These are phyloP conservation scores for Polymixis flavicincta DNA, from an alignment of 2,888 invertebrate species.

Conservation along the genomic window DNA sequence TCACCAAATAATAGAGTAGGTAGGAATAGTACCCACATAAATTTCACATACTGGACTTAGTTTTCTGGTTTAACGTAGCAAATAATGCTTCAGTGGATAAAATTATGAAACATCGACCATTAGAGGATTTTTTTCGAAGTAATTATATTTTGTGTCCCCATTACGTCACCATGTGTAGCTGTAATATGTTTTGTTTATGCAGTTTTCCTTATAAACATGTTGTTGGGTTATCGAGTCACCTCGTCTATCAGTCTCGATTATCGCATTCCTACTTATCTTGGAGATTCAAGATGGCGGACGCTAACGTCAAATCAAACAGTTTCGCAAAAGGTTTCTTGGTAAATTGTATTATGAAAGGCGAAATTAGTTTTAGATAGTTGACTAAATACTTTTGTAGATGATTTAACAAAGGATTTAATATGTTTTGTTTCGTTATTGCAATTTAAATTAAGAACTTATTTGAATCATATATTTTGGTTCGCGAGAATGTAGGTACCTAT, in stretches of 20 bases:
- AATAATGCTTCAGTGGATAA: neutral
- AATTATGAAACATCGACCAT: neutral
- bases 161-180: constrained; percentile 32
- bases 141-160: neutral
- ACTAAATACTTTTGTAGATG: neutral
- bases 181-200: constrained; percentile 22
- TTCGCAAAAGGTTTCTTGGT: neutral
- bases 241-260: constrained; percentile 61
- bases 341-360: neutral
- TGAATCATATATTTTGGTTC: too few species aligned
- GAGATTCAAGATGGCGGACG: constrained; percentile 60
- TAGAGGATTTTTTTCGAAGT: neutral
- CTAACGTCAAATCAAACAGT: constrained; percentile 28
- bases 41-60: too few species aligned
- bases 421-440: neutral
- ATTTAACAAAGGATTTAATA: neutral
- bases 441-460: neutral
- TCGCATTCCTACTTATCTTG: constrained; percentile 54
- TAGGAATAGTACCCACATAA: too few species aligned
- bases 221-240: constrained; percentile 62
- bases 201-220: constrained; percentile 62
- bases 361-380: neutral
- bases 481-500: neutral
- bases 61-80: too few species aligned
- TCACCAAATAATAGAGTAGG: neutral